A percentile compares a stretch with the other conserved stretches of the same genome.
phyloP scores from a whole-genome alignment of 1,140 invertebrate species.

The Neodiprion fabricii region DNA sequence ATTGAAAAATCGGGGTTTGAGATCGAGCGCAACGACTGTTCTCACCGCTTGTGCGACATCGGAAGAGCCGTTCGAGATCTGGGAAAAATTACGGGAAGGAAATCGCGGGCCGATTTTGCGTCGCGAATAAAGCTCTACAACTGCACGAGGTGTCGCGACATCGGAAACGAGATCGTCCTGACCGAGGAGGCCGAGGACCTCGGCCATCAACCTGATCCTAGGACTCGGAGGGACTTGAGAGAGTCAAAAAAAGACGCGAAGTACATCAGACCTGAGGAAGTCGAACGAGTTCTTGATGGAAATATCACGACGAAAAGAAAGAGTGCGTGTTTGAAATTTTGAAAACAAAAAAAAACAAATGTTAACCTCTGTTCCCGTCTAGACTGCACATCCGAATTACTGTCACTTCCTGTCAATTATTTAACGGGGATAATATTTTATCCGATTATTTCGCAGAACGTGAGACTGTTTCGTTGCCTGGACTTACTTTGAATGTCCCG shows the following conservation, averaged over 20 bases:
- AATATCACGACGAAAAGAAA: slow-evolving; percentile 27
- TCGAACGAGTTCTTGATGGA: slow-evolving; percentile 35
- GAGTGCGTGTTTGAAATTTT: too few species aligned
- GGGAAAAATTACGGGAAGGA: slow-evolving; percentile 32
- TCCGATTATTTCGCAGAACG: slow-evolving; percentile 33
- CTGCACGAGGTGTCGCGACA: slow-evolving; percentile 40
- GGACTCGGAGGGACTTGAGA: slow-evolving; percentile 35
- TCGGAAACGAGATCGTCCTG: slow-evolving; percentile 41
- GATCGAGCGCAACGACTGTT: slow-evolving; percentile 26
- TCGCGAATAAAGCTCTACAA: slow-evolving; percentile 37
- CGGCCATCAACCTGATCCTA: slow-evolving; percentile 24
- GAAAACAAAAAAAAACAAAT: too few species aligned
- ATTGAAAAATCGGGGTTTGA: slow-evolving; percentile 16
- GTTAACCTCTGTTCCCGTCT: too few species aligned
- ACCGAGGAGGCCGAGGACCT: slow-evolving; percentile 29
- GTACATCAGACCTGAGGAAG: slow-evolving; percentile 40
- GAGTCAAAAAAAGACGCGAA: slow-evolving; percentile 38
- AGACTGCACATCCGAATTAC: slow-evolving; percentile 13
- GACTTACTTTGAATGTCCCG: slow-evolving; percentile 45
- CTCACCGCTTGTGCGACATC: slow-evolving; percentile 44
- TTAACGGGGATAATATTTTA: too few species aligned
- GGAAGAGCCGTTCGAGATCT: slow-evolving; percentile 32
- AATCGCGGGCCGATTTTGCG: slow-evolving; percentile 33
- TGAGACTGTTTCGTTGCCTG: slow-evolving; percentile 45
- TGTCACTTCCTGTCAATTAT: background rate